Evolutionary conservation across 2,888 invertebrate genomes (phyloP), one percentile per base, ranked within the genome.

Genomic region (Elaeidobius kamerunicus): DNA sequence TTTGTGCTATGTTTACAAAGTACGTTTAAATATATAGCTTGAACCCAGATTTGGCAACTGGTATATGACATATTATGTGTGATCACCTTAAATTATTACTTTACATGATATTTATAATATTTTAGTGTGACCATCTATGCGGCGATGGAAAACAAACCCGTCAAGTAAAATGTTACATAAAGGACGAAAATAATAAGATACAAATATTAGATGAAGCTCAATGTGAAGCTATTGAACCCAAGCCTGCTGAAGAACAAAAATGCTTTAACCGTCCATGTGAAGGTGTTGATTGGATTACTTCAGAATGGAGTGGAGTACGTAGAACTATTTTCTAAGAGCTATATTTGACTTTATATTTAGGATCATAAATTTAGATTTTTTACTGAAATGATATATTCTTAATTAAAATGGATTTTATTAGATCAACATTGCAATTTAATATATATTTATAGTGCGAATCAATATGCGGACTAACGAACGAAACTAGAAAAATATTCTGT

Each of bases 271-370:
- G 87, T 40, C 91, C 93, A 0, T 96, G 95, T 67, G 90, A 88
- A 53, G 95, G 94, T 3, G 85, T 93, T 7, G 94, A 94, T 69
- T 96, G 94, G 93, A 82, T 93, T 44, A 75, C 84, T 5, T 85
- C 91, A 0, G 83, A 86, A 34, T 96, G 95, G 95, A 82, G 83
- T 61, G 91, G 92, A 62, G 95, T 95, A 75, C 82, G 83, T 74
- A 3, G 11, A 3, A 30, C 3, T 30, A 23, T 23, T 23, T 23
- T 9, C 4, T 9, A 6, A 9, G 9, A 23, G 4, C 4, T 6
- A 23, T 23, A 9, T 23, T 23, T 23, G 23, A 23, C 12, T 2
- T 41, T 2, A n/a, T 28, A 20, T 15, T 12, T 23, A 35, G 12
- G 18, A 23, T 4, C 17, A 19, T 14, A 5, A n/a, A 36, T 34